phyloP scores from a whole-genome alignment of 1,140 invertebrate genomes.

The Geopemphigus sp. region DNA sequence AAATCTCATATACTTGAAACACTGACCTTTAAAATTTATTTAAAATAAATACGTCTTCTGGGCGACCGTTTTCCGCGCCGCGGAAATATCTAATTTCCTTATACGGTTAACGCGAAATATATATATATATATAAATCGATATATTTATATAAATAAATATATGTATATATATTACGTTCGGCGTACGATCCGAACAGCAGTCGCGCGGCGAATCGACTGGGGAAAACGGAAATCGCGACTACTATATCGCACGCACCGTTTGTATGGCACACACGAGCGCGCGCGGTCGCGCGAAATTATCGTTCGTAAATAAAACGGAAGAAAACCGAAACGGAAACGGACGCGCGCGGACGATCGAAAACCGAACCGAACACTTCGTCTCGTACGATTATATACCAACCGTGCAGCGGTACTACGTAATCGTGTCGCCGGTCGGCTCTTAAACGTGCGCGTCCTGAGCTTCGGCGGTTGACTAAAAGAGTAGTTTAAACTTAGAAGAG shows the following conservation, averaged over 20 bases:
- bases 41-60: constrained; percentile 11
- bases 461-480: constrained; percentile 46
- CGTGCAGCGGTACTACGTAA: no score
- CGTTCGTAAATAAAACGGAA: not conserved
- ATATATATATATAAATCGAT: no score
- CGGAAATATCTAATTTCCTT: no score
- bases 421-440: not conserved
- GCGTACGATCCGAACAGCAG: not conserved
- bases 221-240: no score
- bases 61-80: not conserved
- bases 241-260: no score
- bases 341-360: not conserved
- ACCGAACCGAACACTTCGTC: not conserved
- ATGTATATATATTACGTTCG: no score
- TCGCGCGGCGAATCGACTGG: not conserved
- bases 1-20: not conserved
- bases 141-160: no score
- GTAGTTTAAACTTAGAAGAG: constrained; percentile 40
- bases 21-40: constrained; percentile 22
- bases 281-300: not conserved
- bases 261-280: constrained; percentile 2
- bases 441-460: constrained; percentile 22
- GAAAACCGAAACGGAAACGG: no score
- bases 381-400: no score
- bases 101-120: no score